phyloP scores from a whole-genome alignment of 1,140 invertebrate genomes.

The Oscheius sp. region DNA sequence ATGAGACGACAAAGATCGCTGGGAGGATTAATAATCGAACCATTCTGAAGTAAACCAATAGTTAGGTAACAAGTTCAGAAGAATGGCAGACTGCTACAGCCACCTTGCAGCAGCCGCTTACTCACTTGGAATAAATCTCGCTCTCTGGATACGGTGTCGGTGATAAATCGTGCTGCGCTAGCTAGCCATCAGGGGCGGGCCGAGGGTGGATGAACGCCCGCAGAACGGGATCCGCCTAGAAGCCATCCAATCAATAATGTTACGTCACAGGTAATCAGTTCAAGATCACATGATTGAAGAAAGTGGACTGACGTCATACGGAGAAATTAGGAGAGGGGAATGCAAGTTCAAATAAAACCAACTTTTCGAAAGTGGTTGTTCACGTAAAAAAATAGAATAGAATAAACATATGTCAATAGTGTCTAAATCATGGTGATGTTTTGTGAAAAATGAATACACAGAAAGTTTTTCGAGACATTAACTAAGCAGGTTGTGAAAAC shows the following conservation, averaged over 20 bases:
- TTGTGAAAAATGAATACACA: too few relatives aligned
- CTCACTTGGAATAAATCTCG: not conserved
- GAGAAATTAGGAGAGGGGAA: too few relatives aligned
- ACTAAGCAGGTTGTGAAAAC: too few relatives aligned
- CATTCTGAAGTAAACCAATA: not conserved
- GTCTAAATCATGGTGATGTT: too few relatives aligned
- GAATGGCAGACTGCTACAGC: not conserved
- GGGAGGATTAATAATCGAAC: constrained; percentile 55
- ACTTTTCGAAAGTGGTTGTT: not conserved
- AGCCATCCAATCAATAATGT: constrained; percentile 5
- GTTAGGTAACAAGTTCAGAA: not conserved
- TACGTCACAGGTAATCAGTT: not conserved
- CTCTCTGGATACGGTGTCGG: not conserved
- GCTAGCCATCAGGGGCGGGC: constrained; percentile 9
- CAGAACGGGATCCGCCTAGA: constrained; percentile 7
- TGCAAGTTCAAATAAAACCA: too few relatives aligned
- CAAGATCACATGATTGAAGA: too few relatives aligned
- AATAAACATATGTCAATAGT: too few relatives aligned
- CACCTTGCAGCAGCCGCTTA: not conserved
- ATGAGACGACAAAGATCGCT: constrained; percentile 53
- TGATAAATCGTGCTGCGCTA: constrained; percentile 5
- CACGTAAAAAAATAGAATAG: not conserved
- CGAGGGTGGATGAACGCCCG: constrained; percentile 2
- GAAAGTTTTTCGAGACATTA: too few relatives aligned
- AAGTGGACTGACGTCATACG: too few relatives aligned